Percentiles rank a stretch among this genome's conserved stretches.
These are phyloP conservation scores for Polydesmus complanatus DNA, from an alignment of 2,888 invertebrate species.

Conservation along the genomic window DNA sequence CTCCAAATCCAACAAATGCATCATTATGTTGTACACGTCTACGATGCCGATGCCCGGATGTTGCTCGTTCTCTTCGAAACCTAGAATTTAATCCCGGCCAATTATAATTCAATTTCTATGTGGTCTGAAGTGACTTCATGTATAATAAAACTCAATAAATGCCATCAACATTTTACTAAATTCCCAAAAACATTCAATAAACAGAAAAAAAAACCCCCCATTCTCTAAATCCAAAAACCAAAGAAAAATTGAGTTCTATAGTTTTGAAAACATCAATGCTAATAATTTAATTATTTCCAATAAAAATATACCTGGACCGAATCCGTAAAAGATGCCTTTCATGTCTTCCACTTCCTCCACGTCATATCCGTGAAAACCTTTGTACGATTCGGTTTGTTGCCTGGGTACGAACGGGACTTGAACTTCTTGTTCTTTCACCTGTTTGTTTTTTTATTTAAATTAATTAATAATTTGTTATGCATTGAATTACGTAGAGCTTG, in stretches of 20 bases:
- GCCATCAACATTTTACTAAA: background rate
- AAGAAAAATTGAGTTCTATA: background rate
- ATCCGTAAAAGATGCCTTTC: slow-evolving; percentile 8
- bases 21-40: slow-evolving; percentile 12
- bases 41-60: background rate
- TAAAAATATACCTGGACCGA: slow-evolving; percentile 7
- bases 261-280: background rate
- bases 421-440: background rate
- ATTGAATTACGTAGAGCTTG: too few relatives aligned
- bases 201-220: too few relatives aligned
- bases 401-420: background rate
- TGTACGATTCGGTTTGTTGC: background rate
- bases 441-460: background rate
- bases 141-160: too few relatives aligned
- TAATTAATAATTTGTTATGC: background rate
- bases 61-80: background rate
- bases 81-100: too few relatives aligned
- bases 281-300: too few relatives aligned
- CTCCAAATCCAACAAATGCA: slow-evolving; percentile 4
- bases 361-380: slow-evolving; percentile 11
- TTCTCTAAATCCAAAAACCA: too few relatives aligned
- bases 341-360: slow-evolving; percentile 6
- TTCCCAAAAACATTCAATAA: background rate
- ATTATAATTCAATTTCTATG: too few relatives aligned
- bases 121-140: too few relatives aligned